Evolutionary conservation across 1,140 invertebrate species (phyloP), one percentile per base, ranked within the genome.

Genomic region (Lucilia sericata): DNA sequence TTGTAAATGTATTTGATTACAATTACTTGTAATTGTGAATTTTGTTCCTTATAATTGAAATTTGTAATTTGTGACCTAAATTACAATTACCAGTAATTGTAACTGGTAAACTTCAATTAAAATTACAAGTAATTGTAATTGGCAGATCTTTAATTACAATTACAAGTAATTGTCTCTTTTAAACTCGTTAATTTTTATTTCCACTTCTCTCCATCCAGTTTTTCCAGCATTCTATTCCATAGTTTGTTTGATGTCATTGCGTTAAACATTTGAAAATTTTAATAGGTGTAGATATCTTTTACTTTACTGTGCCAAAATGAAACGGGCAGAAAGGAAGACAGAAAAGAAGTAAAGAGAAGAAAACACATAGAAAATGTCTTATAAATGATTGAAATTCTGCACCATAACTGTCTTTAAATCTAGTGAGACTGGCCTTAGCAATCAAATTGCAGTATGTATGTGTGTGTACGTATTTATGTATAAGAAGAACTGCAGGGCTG

Each of bases 301-400:
- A 55, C 51, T 55, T 55, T 12, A 55, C 14, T 55, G 51, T 55
- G 17, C 51, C 51, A 55, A 55, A 55, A 55, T 17, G 5, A 42
- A 42, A 42, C 42, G 42, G 8, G 36, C 36, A 36, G 42, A 42
- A 7, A 42, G 42, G 5, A 42, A 10, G 42, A 42, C 10, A 30
- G 25, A 10, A 42, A 42, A 42, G 42, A 3, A 8, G 42, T 0
- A 55, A 55, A 55, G 12, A 17, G 51, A 17, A 17, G 51, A 55
- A 55, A 55, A 55, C 51, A 10, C 10, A 42, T 10, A 30, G 25
- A 30, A 42, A 42, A 42, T 42, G 51, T 55, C 5, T 55, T 55
- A 2, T 1, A 30, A 42, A 36, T 76, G n/a, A 76, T 76, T 76
- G 74, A 42, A 76, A 76, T 76, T 76, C 74, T 17, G n/a, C 34